Base-by-base conservation (phyloP, 1,140 invertebrate genomes). In the Cataglyphis hispanica region DNA sequence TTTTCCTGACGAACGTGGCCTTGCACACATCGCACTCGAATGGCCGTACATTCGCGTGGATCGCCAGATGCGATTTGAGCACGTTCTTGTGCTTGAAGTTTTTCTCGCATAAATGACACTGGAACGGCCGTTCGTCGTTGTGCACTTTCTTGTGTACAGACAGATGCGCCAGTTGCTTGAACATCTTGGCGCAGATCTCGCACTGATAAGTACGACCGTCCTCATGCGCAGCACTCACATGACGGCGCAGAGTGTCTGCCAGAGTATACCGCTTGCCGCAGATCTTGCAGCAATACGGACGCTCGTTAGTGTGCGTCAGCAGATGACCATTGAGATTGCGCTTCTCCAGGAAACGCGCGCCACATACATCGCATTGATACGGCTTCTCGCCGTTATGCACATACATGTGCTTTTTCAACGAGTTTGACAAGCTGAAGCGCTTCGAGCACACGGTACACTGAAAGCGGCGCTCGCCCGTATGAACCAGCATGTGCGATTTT, bases 61-160 rank as follows among this genome's bases (percentile, higher is more conserved):
- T 93, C 3, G 91, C 91, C 25, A 93, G 37, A 53, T 94, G 94
- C 27, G 89, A 91, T 19, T 93, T 93, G 1, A 94, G 86, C 2
- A 93, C 91, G 22, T 93, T 93, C 13, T 93, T 93, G 27, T 95
- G 94, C 40, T 94, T 95, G 61, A 95, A 96, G 22, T 94, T 94
- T 78, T 95, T 93, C 11, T 95, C 95, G 86, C 95, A 96, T 5
- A 95, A 87, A 77, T 95, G 96, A 94, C 97, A 97, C 56, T 96
- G 95, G 88, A 97, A 97, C 0, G 97, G 97, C 72, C 96, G 95
- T 87, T 97, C 97, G 2, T 97, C 96, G 1, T 97, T 97, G 91
- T 98, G 97, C 13, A 97, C 96, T 61, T 95, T 93, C 64, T 95
- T 95, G 84, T 96, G 95, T 75, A 95, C 95, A 10, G 92, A 94